These are phyloP conservation scores for Anguilla marmorata DNA, from an alignment of 2,797 vertebrate species.

Conservation along the genomic window DNA sequence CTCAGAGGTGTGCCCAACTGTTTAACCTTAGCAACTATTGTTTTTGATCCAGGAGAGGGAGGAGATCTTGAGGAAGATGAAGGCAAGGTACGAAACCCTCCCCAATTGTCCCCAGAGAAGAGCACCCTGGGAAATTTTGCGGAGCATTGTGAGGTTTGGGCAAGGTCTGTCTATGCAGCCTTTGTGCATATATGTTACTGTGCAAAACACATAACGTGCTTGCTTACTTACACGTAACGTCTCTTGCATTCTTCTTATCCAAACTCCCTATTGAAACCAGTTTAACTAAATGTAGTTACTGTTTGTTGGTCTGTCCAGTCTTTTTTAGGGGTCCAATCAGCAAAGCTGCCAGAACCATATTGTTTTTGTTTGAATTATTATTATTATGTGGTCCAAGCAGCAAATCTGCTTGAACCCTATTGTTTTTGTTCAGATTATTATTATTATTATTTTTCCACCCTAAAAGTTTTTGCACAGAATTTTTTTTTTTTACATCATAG, in stretches of 20 bases:
- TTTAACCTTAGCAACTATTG: conserved; percentile 31
- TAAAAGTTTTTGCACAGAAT: no score
- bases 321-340: no score
- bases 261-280: background rate
- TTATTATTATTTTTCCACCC: no score
- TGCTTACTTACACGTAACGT: background rate
- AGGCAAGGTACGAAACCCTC: conserved; percentile 52
- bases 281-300: background rate
- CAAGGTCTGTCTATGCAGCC: conserved; percentile 60
- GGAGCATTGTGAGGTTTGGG: conserved; percentile 61
- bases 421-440: no score
- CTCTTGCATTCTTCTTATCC: background rate
- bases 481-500: no score
- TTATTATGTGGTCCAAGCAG: no score
- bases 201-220: background rate
- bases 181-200: background rate
- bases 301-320: no score
- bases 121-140: conserved; percentile 66
- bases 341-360: no score
- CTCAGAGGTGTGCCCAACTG: background rate
- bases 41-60: conserved; percentile 43
- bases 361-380: no score
- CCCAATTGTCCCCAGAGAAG: conserved; percentile 55
- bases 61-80: conserved; percentile 57
- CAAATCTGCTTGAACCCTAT: no score